These are phyloP conservation scores for Caloenas nicobarica DNA, from an alignment of 2,113 vertebrate genomes.

Conservation along the genomic window DNA sequence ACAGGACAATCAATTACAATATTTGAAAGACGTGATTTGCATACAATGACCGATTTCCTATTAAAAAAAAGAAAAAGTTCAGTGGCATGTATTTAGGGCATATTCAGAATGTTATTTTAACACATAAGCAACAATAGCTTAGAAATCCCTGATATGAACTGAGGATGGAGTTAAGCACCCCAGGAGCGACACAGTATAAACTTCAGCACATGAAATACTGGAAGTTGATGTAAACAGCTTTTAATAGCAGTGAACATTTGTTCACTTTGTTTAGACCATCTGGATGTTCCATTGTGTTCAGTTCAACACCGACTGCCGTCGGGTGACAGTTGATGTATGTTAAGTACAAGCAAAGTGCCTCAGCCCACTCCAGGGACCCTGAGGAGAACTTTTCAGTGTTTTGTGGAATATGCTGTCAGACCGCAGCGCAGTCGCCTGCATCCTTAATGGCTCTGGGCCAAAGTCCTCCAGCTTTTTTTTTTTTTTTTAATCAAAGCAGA, in stretches of 20 bases:
- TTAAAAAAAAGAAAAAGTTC: not conserved
- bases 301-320: conserved; percentile 69
- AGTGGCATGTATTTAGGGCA: not conserved
- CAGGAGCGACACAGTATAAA: conserved; percentile 77
- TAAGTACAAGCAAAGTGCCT: conserved; percentile 79
- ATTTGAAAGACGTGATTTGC: not conserved
- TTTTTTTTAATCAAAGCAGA: conserved; percentile 67
- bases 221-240: conserved; percentile 89
- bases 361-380: conserved; percentile 73
- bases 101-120: conserved; percentile 13
- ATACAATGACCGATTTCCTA: conserved; percentile 38
- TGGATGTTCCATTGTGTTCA: conserved; percentile 88
- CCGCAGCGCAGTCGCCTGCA: conserved; percentile 57
- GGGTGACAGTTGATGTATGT: conserved; percentile 86
- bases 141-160: not conserved
- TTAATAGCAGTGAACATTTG: conserved; percentile 85
- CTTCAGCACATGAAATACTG: conserved; percentile 79
- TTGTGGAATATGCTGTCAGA: conserved; percentile 71
- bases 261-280: conserved; percentile 87
- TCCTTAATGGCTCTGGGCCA: conserved; percentile 77
- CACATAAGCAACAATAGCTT: conserved; percentile 62
- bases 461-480: conserved; percentile 44
- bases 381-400: conserved; percentile 69
- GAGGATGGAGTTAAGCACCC: conserved; percentile 49
- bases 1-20: not conserved